Conservation (phyloP, 2,113 vertebrate species). For the Pelecanoides urinatrix region DNA sequence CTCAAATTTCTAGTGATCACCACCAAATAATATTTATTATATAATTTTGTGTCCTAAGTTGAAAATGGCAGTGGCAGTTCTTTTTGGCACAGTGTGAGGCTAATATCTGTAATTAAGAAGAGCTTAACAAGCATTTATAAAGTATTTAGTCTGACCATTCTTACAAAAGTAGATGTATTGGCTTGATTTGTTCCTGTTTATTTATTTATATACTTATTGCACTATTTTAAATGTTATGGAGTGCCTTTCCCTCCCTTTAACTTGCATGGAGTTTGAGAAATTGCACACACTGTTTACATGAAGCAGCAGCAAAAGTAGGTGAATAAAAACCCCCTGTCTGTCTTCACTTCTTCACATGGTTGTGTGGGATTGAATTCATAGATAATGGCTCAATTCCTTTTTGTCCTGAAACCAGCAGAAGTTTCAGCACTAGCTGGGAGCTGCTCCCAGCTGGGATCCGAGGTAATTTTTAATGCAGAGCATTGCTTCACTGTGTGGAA, state of each 20-base stretch:
- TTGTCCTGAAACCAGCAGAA: neutral
- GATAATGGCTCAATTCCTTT: neutral
- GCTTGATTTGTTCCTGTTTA: constrained; percentile 23
- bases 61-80: constrained; percentile 17
- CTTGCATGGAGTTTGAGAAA: neutral
- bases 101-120: constrained; percentile 61
- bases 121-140: constrained; percentile 23
- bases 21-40: constrained; percentile 28
- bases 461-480: neutral
- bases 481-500: neutral
- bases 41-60: neutral
- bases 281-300: neutral
- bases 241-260: neutral
- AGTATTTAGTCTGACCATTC: constrained; percentile 32
- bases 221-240: neutral
- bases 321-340: neutral
- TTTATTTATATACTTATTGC: neutral
- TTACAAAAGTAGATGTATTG: neutral
- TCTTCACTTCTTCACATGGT: neutral
- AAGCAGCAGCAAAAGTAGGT: neutral
- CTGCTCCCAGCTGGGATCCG: neutral
- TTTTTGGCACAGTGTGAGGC: constrained; percentile 36
- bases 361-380: neutral
- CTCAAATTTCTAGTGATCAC: constrained; percentile 37
- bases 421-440: neutral